Percentiles rank a stretch among this genome's conserved stretches.
Evolutionary conservation across 2,797 vertebrate species (phyloP).

Genomic region (Clarias laeviceps): DNA sequence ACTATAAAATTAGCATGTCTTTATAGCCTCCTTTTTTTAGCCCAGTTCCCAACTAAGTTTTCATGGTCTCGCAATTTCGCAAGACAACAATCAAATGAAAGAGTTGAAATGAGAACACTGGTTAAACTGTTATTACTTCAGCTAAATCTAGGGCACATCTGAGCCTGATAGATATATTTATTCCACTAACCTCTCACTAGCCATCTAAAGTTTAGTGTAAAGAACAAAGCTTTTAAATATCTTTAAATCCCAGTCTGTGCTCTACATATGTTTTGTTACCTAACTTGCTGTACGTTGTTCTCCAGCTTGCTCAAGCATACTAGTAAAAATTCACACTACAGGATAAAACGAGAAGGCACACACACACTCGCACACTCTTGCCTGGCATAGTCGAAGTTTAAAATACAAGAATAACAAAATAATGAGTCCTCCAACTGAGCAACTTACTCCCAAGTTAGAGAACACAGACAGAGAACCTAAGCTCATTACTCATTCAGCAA

Average conservation of each 20-base stretch:
- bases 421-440: background rate
- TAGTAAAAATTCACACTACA: background rate
- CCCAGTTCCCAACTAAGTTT: background rate
- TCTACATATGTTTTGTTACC: background rate
- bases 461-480: background rate
- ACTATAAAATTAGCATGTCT: background rate
- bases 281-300: background rate
- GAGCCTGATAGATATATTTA: background rate
- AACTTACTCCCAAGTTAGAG: background rate
- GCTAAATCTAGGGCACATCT: background rate
- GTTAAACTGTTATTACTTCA: background rate
- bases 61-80: background rate
- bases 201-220: background rate
- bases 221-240: no score
- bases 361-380: background rate
- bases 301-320: background rate
- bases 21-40: background rate
- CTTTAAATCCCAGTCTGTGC: background rate
- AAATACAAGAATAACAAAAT: background rate
- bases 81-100: background rate
- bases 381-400: background rate
- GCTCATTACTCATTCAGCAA: background rate
- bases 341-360: background rate
- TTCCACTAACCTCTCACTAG: background rate
- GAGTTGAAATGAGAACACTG: background rate